Evolutionary conservation across 2,888 invertebrate species (phyloP), one percentile per base, ranked within the genome.

Genomic region (Gibbula magus): DNA sequence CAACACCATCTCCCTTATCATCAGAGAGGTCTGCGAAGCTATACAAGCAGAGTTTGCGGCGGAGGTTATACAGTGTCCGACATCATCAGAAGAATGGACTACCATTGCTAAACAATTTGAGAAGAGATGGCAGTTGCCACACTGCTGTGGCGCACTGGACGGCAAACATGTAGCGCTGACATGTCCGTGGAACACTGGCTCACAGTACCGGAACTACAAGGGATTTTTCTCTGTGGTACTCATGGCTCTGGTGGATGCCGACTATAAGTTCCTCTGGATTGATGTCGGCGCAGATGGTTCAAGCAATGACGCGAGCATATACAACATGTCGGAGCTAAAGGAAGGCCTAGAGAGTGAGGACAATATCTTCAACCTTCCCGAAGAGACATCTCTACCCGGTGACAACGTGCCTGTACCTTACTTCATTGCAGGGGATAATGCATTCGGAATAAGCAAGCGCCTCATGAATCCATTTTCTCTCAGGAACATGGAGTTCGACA

Each of bases 221-320:
- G n/a, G n/a, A n/a, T n/a, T n/a, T n/a, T n/a, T 76, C 45, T 74
- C 52, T 35, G 67, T 73, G 18, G 78, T 74, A 10, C 56, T 82
- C 22, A 45, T 81, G 77, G 79, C 56, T 3, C 67, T 84, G 4
- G 84, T 83, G 52, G 84, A 84, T 70, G 82, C 81, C 10, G 82
- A 85, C 35, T 85, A 85, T 53, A 84, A 81, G 35, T 85, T 86
- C 61, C 51, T 86, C 54, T 84, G 85, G 82, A 66, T 73, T 52
- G 83, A 84, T 56, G 52, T 81, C 18, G 85, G 85, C 75, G 82
- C 81, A 45, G 7, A n/a, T n/a, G n/a, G n/a, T n/a, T n/a, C n/a
- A n/a, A n/a, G n/a, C n/a, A n/a, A n/a, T n/a, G n/a, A n/a, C n/a
- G n/a, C n/a, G n/a, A n/a, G n/a, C n/a, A n/a, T n/a, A n/a, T n/a